Conservation (phyloP, 2,113 vertebrate genomes). For the Chloebia gouldiae region DNA sequence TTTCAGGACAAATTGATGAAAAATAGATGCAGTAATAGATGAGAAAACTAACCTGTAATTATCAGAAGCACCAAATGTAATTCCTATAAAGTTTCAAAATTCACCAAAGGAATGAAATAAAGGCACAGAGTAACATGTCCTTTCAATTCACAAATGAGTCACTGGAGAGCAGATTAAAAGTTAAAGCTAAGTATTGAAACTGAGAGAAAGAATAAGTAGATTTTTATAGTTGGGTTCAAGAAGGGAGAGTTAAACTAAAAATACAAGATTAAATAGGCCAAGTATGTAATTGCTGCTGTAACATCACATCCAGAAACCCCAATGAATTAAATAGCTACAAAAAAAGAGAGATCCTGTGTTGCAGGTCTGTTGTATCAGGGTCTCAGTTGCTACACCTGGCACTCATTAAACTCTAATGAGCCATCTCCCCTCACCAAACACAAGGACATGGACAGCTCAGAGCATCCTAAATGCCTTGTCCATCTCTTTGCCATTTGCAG, state of each 20-base stretch:
- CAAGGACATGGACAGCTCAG: background rate
- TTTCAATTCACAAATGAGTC: background rate
- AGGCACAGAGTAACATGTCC: background rate
- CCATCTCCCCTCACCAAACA: background rate
- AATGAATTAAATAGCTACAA: background rate
- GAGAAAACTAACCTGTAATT: background rate
- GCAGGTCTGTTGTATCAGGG: background rate
- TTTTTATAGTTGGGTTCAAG: background rate
- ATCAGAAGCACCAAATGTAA: background rate
- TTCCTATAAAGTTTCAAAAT: background rate
- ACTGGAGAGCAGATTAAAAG: background rate
- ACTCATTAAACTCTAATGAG: background rate
- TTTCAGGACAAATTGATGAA: background rate
- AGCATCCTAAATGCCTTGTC: background rate
- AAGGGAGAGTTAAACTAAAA: background rate
- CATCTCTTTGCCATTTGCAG: background rate
- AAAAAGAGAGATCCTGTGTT: background rate
- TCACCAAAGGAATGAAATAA: background rate
- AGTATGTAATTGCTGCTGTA: background rate
- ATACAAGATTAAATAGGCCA: background rate
- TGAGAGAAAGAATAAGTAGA: background rate
- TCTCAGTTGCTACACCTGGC: background rate
- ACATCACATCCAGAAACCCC: background rate
- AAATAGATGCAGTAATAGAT: background rate
- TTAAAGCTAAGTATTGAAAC: background rate